Evolutionary conservation across 2,888 invertebrate species (phyloP), one percentile per base, ranked within the genome.

Genomic region (Geophilus truncorum): DNA sequence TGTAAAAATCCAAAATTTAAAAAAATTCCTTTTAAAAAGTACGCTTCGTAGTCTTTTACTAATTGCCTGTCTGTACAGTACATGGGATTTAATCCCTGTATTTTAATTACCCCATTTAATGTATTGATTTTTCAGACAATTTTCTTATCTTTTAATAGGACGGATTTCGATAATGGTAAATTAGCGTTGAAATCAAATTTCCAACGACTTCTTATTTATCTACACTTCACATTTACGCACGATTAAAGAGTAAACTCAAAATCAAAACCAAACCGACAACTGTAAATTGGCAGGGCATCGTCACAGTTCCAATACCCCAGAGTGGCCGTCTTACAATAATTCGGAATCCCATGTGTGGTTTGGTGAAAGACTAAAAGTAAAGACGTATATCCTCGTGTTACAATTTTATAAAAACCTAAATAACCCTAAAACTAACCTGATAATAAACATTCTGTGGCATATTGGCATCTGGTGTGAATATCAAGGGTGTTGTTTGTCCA

Each of bases 361-460:
- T 75, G 21, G 75, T 30, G n/a, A 30, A 75, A 30, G 75, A 75
- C 75, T 75, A n/a, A 75, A 23, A 75, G 12, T 12, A 70, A 28
- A 70, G 3, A 25, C 2, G 28, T 70, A 70, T 10, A 12, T 25
- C 2, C 18, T 12, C 4, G 5, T 70, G 7, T 28, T 25, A 2
- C 1, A 25, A 30, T 10, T 75, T 23, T 75, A 15, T 28, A n/a
- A 30, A 30, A 4, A n/a, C n/a, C n/a, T 57, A 5, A 57, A 57
- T 4, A 57, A 21, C 4, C 4, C 4, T n/a, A 21, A 7, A n/a
- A 32, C 25, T 81, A 80, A 85, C 85, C 84, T 85, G 85, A 81
- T 85, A 85, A 80, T 84, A 85, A 6, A 85, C 82, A 0, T 82
- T 28, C 81, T 84, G 84, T 1, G 85, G 85, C 9, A 84, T 84